These are phyloP conservation scores for Drosophila malerkotliana DNA, from an alignment of 1,140 invertebrate genomes.

Conservation along the genomic window DNA sequence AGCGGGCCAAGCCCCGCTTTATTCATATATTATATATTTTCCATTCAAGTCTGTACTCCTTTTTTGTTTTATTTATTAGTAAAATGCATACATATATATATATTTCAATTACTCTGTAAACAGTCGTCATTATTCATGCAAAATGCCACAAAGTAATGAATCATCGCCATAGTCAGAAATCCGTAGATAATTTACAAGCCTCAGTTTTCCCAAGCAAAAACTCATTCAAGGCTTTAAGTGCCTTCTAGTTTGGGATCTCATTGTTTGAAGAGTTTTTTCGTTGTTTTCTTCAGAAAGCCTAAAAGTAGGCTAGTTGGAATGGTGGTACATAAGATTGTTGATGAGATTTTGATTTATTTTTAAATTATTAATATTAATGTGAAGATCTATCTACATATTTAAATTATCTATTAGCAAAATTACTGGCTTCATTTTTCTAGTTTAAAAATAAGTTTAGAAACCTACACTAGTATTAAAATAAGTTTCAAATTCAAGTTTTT, in stretches of 20 bases:
- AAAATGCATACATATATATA: background rate
- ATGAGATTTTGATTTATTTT: too few relatives aligned
- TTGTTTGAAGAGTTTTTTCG: slow-evolving; percentile 14
- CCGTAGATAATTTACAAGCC: slow-evolving; percentile 35
- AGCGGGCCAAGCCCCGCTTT: slow-evolving; percentile 47
- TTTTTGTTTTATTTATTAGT: background rate
- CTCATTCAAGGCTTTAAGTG: background rate
- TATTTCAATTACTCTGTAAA: slow-evolving; percentile 29
- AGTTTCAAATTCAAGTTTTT: too few relatives aligned
- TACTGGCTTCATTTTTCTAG: too few relatives aligned
- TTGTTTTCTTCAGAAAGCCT: slow-evolving; percentile 33
- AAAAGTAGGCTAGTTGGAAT: slow-evolving; percentile 60
- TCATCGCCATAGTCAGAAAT: slow-evolving; percentile 51
- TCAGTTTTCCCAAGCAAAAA: slow-evolving; percentile 6
- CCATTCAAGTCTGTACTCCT: background rate
- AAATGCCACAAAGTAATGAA: slow-evolving; percentile 40
- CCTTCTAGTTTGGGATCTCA: background rate
- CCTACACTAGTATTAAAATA: too few relatives aligned
- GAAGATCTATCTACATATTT: too few relatives aligned
- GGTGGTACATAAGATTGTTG: too few relatives aligned
- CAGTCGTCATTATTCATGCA: slow-evolving; percentile 42
- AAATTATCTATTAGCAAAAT: too few relatives aligned
- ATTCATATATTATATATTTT: slow-evolving; percentile 11
- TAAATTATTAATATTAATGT: too few relatives aligned
- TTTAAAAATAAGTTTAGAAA: too few relatives aligned